Conservation (phyloP, 2,113 vertebrate genomes). For the Thalassoma bifasciatum region DNA sequence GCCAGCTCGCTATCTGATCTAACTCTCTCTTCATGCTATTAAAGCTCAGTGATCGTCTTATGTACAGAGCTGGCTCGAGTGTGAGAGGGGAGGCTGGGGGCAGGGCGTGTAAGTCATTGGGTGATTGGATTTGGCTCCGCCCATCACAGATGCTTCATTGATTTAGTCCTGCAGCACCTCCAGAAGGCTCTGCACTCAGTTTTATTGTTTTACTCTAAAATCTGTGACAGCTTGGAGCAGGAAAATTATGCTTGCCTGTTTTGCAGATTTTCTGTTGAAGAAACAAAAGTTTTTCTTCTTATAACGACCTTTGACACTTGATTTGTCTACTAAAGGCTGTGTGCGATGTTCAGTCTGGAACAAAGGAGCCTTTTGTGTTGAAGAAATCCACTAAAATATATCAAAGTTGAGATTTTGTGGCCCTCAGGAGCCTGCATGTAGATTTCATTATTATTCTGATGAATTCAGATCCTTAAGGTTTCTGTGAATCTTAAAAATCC, state of each 20-base stretch:
- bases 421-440: too few relatives aligned
- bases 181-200: conserved; percentile 32
- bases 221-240: conserved; percentile 19
- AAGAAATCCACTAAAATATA: too few relatives aligned
- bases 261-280: background rate
- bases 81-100: background rate
- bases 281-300: background rate
- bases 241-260: background rate
- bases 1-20: conserved; percentile 64
- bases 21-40: conserved; percentile 47
- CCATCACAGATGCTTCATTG: conserved; percentile 58
- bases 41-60: conserved; percentile 54
- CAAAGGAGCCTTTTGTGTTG: background rate
- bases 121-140: conserved; percentile 49
- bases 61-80: conserved; percentile 45
- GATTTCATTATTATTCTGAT: too few relatives aligned
- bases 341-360: background rate
- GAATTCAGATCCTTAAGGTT: too few relatives aligned
- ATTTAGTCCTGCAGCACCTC: conserved; percentile 52
- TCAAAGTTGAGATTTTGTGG: too few relatives aligned
- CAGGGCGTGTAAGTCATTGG: conserved; percentile 28
- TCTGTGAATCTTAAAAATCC: too few relatives aligned
- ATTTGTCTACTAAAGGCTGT: background rate
- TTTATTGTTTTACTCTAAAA: conserved; percentile 6
- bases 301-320: conserved; percentile 3